Evolutionary conservation across 2,113 vertebrate species (phyloP).

Genomic region (Pterocles orientalis): DNA sequence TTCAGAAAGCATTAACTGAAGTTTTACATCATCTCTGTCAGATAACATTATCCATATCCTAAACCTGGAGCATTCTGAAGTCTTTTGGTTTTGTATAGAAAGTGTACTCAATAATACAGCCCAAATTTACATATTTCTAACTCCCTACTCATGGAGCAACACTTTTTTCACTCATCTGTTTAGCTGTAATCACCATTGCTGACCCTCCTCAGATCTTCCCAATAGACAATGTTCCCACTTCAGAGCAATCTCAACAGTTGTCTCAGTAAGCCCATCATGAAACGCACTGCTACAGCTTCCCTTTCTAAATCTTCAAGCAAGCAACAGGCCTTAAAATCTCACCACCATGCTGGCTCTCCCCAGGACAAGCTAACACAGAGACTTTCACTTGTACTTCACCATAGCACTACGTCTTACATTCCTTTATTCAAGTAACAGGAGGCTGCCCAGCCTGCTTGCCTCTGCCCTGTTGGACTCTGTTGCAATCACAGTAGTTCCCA

Average conservation of each 20-base stretch:
- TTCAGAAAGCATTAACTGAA: neutral
- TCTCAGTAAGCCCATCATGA: fast-evolving
- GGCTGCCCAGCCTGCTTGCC: neutral
- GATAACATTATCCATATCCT: neutral
- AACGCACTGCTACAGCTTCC: fast-evolving
- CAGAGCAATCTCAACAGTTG: neutral
- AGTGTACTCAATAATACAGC: neutral
- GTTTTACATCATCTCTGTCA: neutral
- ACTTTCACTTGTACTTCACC: neutral
- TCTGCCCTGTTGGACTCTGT: neutral
- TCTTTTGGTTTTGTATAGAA: neutral
- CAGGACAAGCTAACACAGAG: neutral
- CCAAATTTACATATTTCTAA: neutral
- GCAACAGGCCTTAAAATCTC: neutral
- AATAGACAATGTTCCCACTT: fast-evolving
- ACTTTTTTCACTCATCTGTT: neutral
- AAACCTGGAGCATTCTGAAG: neutral
- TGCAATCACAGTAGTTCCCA: neutral
- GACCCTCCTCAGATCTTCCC: neutral
- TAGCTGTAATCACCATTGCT: neutral
- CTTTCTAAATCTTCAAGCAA: neutral
- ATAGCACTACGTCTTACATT: neutral
- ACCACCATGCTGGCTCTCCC: neutral
- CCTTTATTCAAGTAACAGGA: neutral
- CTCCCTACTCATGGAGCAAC: neutral